Evolutionary conservation across 2,888 invertebrate genomes (phyloP), one percentile per base, ranked within the genome.

Genomic region (Cetonia aurata): DNA sequence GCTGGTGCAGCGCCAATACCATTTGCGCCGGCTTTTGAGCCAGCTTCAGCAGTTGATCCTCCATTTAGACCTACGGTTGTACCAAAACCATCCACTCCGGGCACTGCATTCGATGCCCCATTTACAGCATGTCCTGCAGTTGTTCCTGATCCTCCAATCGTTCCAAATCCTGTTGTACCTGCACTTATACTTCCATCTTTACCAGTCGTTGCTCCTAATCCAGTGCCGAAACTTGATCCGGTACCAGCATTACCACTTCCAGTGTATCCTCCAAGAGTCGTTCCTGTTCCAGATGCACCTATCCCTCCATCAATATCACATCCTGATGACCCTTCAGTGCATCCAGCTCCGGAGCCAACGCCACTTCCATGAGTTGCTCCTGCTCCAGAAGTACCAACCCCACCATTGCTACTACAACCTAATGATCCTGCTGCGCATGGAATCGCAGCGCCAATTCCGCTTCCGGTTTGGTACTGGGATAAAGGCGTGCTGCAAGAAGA

Each of bases 121-220:
- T 37, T 37, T 8, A 37, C 37, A 37, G 1, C 37, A 37, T 37
- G 2, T 31, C 48, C n/a, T 6, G 37, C 10, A 19, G 37, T 37
- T 31, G 25, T 9, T 10, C 62, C 48, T 8, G n/a, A n/a, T 62
- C 15, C 50, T 12, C 48, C 31, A 25, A 15, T 37, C 25, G n/a
- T 17, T 6, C 48, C 62, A 65, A 37, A 33, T 50, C 65, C 65
- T 17, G 50, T 15, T 17, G n/a, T 4, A n/a, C 55, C 55, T 13
- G 6, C n/a, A 25, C 59, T 12, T 12, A 13, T 6, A 6, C 4
- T 37, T 37, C 37, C 37, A 8, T 37, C 37, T 41, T 13, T 10
- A 41, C 59, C 12, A 13, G 10, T 15, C 17, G 3, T 48, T 44
- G 9, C 56, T 46, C 31, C 56, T 8, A 19, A n/a, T 6, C 60